Conservation (phyloP, 2,888 invertebrate genomes). For the Bursaphelenchus okinawaensis region DNA sequence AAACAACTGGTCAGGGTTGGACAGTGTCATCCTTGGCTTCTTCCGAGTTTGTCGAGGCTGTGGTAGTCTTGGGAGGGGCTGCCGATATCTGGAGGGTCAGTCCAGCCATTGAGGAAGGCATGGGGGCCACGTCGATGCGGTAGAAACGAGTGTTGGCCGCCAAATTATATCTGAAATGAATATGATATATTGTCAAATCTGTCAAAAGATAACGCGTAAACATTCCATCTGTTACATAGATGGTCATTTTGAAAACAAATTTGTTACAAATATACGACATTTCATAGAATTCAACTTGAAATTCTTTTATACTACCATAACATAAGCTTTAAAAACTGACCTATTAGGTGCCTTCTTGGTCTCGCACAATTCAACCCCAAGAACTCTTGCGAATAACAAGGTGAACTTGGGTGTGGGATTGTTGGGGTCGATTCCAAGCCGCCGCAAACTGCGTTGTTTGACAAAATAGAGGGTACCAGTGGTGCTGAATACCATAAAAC, state of each 20-base stretch:
- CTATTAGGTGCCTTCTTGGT: slow-evolving; percentile 51
- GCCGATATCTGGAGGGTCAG: neutral
- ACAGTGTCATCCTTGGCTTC: neutral
- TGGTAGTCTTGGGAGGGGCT: neutral
- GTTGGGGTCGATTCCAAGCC: slow-evolving; percentile 33
- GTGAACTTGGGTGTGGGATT: neutral
- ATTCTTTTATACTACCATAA: too few species aligned
- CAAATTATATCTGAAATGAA: slow-evolving; percentile 48
- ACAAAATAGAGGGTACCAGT: slow-evolving; percentile 44
- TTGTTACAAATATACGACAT: too few species aligned
- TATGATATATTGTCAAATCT: neutral
- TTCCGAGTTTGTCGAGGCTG: neutral
- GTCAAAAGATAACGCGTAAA: neutral
- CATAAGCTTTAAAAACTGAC: slow-evolving; percentile 31
- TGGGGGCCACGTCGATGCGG: slow-evolving; percentile 47
- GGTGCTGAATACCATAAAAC: slow-evolving; percentile 47
- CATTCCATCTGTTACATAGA: too few species aligned
- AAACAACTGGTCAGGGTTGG: neutral
- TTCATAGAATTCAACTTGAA: too few species aligned
- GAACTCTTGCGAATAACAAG: slow-evolving; percentile 40
- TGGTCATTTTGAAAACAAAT: too few species aligned
- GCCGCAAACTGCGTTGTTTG: slow-evolving; percentile 46
- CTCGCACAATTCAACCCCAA: slow-evolving; percentile 46
- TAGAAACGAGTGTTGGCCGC: slow-evolving; percentile 49
- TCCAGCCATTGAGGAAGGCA: slow-evolving; percentile 17